Conservation (phyloP, 1,140 invertebrate genomes). For the Saxidomus purpurata region DNA sequence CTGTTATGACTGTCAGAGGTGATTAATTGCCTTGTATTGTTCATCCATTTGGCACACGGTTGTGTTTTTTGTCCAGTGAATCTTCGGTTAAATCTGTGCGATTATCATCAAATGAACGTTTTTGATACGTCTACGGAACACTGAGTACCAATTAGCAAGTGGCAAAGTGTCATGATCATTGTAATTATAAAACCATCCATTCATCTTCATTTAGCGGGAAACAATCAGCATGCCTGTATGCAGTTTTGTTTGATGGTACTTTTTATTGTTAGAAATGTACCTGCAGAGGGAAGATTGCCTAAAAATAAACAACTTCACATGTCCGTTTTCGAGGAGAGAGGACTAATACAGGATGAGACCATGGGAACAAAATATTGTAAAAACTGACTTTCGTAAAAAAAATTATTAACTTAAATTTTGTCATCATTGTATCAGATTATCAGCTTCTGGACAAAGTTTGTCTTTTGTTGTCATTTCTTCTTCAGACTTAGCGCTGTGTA, state of each 20-base stretch:
- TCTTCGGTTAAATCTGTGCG: neutral
- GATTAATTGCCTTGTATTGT: neutral
- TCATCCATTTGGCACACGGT: conserved; percentile 1
- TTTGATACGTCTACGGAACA: conserved; percentile 3
- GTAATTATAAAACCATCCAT: conserved; percentile 21
- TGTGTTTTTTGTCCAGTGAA: conserved; percentile 31
- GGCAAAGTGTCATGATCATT: neutral
- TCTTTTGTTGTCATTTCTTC: no score
- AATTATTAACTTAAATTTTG: no score
- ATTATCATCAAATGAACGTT: neutral
- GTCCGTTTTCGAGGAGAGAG: no score
- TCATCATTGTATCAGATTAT: no score
- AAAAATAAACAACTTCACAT: no score
- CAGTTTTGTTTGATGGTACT: neutral
- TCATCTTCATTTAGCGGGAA: neutral
- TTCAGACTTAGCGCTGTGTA: no score
- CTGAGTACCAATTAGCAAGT: neutral
- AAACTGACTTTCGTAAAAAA: no score
- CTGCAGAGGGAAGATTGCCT: no score
- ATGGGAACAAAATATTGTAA: no score
- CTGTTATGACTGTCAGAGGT: conserved; percentile 6
- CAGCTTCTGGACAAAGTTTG: no score
- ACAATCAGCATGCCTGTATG: neutral
- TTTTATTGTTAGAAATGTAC: no score
- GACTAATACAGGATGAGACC: no score